Evolutionary conservation across 92 coral and sea anemone genomes (phyloP).

Genomic region (Parazoanthus darwini): DNA sequence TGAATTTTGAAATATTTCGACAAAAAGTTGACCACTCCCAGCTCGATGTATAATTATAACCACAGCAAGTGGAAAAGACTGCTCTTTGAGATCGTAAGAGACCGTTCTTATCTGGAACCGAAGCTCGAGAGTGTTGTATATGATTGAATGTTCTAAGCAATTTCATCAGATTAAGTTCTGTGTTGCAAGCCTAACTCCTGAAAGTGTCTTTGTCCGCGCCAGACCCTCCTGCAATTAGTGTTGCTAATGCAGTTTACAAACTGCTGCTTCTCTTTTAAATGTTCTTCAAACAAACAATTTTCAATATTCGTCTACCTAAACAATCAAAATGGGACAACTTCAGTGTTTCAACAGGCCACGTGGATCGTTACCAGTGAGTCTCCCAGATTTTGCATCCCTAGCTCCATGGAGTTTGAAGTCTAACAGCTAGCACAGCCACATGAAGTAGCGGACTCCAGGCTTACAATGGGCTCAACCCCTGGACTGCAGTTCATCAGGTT

Average conservation of each 20-base stretch:
- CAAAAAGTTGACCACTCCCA: no score
- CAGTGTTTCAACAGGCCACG: not conserved
- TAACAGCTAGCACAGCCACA: slow-evolving; percentile 57
- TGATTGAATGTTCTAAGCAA: no score
- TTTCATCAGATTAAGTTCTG: no score
- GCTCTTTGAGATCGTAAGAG: no score
- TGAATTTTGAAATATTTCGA: no score
- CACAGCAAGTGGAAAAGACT: no score
- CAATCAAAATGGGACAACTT: not conserved
- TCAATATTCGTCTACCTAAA: not conserved
- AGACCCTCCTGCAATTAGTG: no score
- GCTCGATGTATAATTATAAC: no score
- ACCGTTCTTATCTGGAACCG: no score
- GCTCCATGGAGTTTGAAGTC: not conserved
- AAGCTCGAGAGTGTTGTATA: no score
- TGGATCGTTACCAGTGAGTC: not conserved
- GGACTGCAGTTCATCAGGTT: slow-evolving; percentile 55
- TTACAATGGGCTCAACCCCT: slow-evolving; percentile 54
- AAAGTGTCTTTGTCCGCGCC: no score
- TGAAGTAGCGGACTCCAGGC: slow-evolving; percentile 59
- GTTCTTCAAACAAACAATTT: not conserved
- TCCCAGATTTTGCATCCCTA: not conserved
- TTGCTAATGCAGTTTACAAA: not conserved
- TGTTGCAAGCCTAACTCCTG: no score
- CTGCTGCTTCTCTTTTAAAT: not conserved